Evolutionary conservation across 92 coral and sea anemone species (phyloP), one percentile per base, ranked within the genome.

Genomic region (Porites lobata): DNA sequence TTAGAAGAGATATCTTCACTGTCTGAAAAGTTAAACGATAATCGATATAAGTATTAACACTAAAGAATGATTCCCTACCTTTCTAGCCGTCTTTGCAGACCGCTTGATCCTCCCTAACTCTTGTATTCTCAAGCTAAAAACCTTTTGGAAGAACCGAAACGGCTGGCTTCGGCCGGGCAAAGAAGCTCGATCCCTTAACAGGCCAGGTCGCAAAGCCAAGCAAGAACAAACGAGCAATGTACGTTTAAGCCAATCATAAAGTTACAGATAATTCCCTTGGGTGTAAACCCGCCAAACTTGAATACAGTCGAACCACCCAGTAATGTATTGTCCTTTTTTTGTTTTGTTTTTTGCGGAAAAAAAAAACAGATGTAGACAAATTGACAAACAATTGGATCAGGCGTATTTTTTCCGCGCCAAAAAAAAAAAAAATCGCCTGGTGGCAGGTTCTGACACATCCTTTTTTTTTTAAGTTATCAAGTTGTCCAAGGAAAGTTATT

Each of bases 251-350:
- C 78, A 82, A 82, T 70, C 78, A 57, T 43, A 13, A 58, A 51
- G 63, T 77, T 52, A 29, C 77, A 53, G 21, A n/a, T 81, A 71
- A 81, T 13, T 82, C 59, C 86, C 69, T 38, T 32, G 69, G 69
- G 69, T 61, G 78, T 43, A 70, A 56, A 57, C 86, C 86, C 86
- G 86, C 78, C 86, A 82, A 82, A 82, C 50, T 57, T 59, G 32
- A 78, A 54, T 54, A 38, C 47, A 38, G 7, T 38, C 47, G 47
- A 38, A 38, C 5, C 47, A 38, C 47, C 47, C 47, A 4, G 3
- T 29, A 29, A 29, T 29, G 32, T 29, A 29, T 29, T 29, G 32
- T 29, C 3, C 0, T 29, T 29, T 29, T 29, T 29, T 29, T 2
- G 32, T 29, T 29, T 29, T 29, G 32, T 29, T 29, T 29, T 29